Evolutionary conservation across 2,888 invertebrate genomes (phyloP).

Genomic region (Pammene fasciana): DNA sequence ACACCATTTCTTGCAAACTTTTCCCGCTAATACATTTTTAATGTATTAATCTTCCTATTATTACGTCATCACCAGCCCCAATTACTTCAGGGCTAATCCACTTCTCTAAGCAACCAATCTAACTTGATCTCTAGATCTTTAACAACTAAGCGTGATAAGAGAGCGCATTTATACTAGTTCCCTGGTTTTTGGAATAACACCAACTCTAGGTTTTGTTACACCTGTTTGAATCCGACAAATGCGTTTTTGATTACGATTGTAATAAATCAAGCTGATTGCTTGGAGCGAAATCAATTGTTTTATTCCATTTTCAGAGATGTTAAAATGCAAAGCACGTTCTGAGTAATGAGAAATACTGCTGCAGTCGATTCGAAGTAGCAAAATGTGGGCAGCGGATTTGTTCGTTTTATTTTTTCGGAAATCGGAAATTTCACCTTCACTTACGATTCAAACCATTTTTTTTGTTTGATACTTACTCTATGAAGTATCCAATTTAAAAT

Average conservation of each 20-base stretch:
- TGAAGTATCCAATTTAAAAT: too few species aligned
- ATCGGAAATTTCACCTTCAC: too few species aligned
- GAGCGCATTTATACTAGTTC: neutral
- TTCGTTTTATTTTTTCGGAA: too few species aligned
- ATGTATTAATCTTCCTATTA: constrained; percentile 4
- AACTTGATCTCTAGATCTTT: neutral
- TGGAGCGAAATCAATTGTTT: constrained; percentile 10
- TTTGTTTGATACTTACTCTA: too few species aligned
- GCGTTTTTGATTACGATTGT: constrained; percentile 26
- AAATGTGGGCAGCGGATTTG: too few species aligned
- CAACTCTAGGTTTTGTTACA: constrained; percentile 6
- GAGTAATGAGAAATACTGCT: neutral
- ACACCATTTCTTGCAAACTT: constrained; percentile 9
- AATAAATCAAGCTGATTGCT: constrained; percentile 16
- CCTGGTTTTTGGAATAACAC: neutral
- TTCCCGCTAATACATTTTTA: constrained; percentile 22
- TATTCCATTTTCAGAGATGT: neutral
- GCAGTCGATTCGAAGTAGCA: neutral
- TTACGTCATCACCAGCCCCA: neutral
- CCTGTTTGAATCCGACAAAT: constrained; percentile 24
- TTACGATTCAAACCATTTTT: too few species aligned
- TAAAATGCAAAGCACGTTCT: neutral
- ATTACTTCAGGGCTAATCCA: neutral
- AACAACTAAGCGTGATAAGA: neutral
- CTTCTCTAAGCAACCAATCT: neutral